Conservation (phyloP, 1,140 invertebrate species). For the Microplitis mediator region DNA sequence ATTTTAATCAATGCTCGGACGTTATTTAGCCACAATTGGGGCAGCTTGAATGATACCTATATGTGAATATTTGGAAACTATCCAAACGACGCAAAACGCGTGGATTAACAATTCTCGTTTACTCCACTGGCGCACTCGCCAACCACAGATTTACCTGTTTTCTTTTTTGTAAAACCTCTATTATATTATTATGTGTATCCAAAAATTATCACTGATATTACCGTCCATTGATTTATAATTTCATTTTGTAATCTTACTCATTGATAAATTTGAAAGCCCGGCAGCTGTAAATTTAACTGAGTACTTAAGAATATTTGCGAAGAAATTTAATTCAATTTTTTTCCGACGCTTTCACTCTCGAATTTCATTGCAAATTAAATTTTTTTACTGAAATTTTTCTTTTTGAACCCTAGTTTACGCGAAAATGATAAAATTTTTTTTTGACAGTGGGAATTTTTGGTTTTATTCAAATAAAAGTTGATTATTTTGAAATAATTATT, state of each 20-base stretch:
- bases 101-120: conserved; percentile 22
- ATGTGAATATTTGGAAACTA: conserved; percentile 25
- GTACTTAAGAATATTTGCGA: too few species aligned
- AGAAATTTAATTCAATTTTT: too few species aligned
- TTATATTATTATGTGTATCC: not conserved
- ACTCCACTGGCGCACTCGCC: not conserved
- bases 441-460: too few species aligned
- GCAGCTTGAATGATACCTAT: not conserved
- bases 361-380: too few species aligned
- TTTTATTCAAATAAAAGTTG: too few species aligned
- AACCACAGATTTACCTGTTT: conserved; percentile 29
- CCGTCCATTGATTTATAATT: not conserved
- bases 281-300: not conserved
- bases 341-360: too few species aligned
- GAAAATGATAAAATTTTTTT: too few species aligned
- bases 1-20: conserved; percentile 26
- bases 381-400: too few species aligned
- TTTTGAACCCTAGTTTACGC: too few species aligned
- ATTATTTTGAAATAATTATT: too few species aligned
- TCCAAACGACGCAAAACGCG: conserved; percentile 27
- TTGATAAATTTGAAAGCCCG: not conserved
- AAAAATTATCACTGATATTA: not conserved
- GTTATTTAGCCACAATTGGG: conserved; percentile 24
- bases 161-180: not conserved
- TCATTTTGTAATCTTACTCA: not conserved